Base-by-base conservation (phyloP, 1,140 invertebrate genomes). In the Drosophila pseudoananassae region DNA sequence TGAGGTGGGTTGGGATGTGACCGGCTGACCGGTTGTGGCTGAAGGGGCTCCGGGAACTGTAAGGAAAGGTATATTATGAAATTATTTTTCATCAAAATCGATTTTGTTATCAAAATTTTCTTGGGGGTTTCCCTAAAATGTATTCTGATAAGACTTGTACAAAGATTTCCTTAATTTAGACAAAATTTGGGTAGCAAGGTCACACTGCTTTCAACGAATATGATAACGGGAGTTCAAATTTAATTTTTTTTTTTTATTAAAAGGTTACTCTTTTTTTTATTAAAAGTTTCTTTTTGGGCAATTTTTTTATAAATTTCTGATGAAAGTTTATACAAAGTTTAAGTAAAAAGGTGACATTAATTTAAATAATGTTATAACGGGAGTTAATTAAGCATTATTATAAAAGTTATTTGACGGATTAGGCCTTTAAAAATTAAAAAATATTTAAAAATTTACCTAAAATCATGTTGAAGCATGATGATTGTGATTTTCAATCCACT, bases 21-120 rank as follows among this genome's bases (percentile, higher is more conserved):
- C 31, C 31, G 66, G 5, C n/a, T n/a, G n/a, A 40, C 49, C 17
- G 15, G 40, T 12, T 17, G 61, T 10, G 38, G 60, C n/a, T 40
- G 80, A 3, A 46, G 70, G 7, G 25, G 54, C 47, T 14, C 43
- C 68, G 12, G 63, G 15, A 9, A 63, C 57, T 61, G 15, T 46
- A 53, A 3, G 8, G 10, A 9, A 4, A 20, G 1, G 14, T 66
- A 15, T 50, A 6, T 14, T 1, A 65, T 40, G 33, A 36, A 36
- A 36, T 10, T 10, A 31, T 10, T n/a, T 4, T 12, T 36, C 12
- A n/a, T 36, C 33, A n/a, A 4, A 3, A 36, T 4, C 2, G 12
- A 20, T n/a, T 36, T 1, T 10, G 12, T 36, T 12, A 36, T 36
- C 12, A 36, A 36, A 36, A 12, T 1, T 36, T 36, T n/a, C 3